Conservation (phyloP, 2,797 vertebrate genomes). For the Amblyraja radiata region DNA sequence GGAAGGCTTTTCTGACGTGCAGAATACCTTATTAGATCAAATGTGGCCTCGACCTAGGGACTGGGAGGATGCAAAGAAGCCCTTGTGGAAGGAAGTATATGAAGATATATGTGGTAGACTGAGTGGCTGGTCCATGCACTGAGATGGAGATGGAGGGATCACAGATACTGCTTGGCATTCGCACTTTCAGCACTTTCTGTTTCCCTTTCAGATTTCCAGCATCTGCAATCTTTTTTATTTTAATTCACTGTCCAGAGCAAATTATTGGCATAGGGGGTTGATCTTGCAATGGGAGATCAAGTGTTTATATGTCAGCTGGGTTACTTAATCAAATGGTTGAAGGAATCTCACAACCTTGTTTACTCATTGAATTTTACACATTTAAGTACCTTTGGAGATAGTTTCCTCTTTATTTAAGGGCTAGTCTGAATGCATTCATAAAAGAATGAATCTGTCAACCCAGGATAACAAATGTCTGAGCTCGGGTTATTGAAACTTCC, state of each 20-base stretch:
- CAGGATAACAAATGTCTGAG: neutral
- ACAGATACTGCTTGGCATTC: no score
- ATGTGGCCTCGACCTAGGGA: no score
- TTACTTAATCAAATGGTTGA: neutral
- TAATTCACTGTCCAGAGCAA: neutral
- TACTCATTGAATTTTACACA: neutral
- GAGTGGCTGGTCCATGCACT: no score
- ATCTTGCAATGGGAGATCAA: neutral
- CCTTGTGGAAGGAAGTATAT: no score
- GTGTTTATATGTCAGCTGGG: neutral
- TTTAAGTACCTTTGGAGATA: neutral
- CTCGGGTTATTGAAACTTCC: neutral
- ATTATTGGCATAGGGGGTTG: neutral
- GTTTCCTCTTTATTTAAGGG: neutral
- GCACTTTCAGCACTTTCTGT: no score
- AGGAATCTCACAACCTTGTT: neutral
- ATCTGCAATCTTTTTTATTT: no score
- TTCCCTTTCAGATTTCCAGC: no score
- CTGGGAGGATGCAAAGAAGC: no score
- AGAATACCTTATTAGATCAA: no score
- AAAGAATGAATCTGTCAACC: neutral
- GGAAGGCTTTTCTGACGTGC: no score
- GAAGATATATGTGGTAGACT: no score
- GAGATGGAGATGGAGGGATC: no score
- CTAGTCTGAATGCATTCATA: neutral